Evolutionary conservation across 1,140 invertebrate species (phyloP), one percentile per base, ranked within the genome.

Genomic region (Dreissena polymorpha): DNA sequence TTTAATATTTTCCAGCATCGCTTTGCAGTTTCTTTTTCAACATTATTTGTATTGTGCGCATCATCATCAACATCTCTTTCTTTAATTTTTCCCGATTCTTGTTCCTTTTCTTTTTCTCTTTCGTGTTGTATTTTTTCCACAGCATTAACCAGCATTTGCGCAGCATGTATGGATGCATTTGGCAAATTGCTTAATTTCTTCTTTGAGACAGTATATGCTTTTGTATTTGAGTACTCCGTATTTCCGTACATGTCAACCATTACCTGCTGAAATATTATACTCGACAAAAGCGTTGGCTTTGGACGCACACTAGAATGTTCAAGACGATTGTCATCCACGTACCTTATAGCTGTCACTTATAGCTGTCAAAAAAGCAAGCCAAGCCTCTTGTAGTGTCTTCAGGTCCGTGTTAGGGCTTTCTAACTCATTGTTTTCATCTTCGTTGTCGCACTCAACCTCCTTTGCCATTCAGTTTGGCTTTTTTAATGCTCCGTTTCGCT

Each of bases 1-100:
- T 76, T 77, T 18, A 88, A 53, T 0, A 87, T 72, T 18, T 69
- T 72, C 87, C 87, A 88, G 10, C 86, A 85, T 60, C 86, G 51
- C 68, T 53, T 64, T 23, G 87, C 85, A 51, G 73, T 83, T 67
- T 85, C 83, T 23, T 84, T 67, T 29, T 71, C 85, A 10, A 57
- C 25, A 14, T 21, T 27, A 18, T 71, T 72, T 0, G 80, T 55
- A 27, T 50, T 49, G 0, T 5, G 39, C 8, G n/a, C 53, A 16
- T 18, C 29, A n/a, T 69, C 53, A 12, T 39, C 14, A 25, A n/a
- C 83, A 6, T 25, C 7, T 75, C 23, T 53, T 10, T 63, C 29
- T 18, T 55, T 18, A 55, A 12, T 18, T 16, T 53, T 50, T n/a
- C 64, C 73, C 68, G 75, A n/a, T n/a, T n/a, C n/a, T n/a, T n/a